Base-by-base conservation (phyloP, 2,888 invertebrate genomes). In the Drosophila pseudotalamancana region DNA sequence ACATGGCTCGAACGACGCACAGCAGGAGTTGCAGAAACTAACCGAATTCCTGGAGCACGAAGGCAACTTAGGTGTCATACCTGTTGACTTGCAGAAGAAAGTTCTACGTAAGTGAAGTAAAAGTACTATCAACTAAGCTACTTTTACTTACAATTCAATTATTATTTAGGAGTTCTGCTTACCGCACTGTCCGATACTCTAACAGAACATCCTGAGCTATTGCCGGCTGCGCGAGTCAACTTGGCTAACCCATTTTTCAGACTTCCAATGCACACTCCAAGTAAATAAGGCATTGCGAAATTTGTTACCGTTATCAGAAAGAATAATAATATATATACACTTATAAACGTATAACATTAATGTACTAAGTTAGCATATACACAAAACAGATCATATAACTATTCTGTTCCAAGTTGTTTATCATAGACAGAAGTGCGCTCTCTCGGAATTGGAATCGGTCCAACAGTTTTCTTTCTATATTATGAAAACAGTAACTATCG, bases 81-180 rank as follows among this genome's bases (percentile, higher is more conserved):
- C 96, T 1, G 93, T 94, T 69, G 93, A 94, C 60, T 92, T 96
- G 73, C 95, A 96, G 90, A 95, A 95, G 92, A 95, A 95, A 93
- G 95, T 96, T 48, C 92, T 96, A 62, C 95, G 96, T 96, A 90
- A 82, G 89, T 80, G 94, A 1, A 2, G 6, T 0, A 3, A 4
- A 1, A 14, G 14, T 11, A 23, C 9, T 6, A 14, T 14, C 6
- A 9, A 6, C 0, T 6, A 2, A n/a, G 6, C 5, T 6, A 32
- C n/a, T n/a, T 4, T 0, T n/a, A 14, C 21, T 8, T 29, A 4
- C 3, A 19, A 29, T 19, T 6, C 5, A 1, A 2, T 42, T 11
- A 23, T 21, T 42, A 23, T 50, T 3, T 89, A 96, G 96, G 95
- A 88, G 94, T 95, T n/a, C 92, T 96, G 90, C 94, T 95, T 67